Base-by-base conservation (phyloP, 2,888 invertebrate genomes). In the Leptothorax acervorum region DNA sequence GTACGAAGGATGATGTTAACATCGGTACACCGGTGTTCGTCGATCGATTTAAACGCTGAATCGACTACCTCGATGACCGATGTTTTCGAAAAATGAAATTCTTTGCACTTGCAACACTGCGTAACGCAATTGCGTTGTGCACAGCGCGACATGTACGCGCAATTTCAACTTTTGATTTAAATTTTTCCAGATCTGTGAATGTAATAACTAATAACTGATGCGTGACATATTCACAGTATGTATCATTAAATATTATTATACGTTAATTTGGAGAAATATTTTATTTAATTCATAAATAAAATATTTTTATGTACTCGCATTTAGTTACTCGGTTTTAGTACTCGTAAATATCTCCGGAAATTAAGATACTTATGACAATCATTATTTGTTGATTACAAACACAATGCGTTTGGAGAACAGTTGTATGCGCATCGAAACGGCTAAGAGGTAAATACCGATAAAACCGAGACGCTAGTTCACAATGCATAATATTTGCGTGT, bases 1-100 rank as follows among this genome's bases (percentile, higher is more conserved):
- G n/a, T 79, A 76, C 57, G 86, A 55, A 55, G 79, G 31, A 60
- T 45, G 68, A 70, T 35, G 48, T 70, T 70, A 79, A 45, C 70
- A 48, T 57, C 57, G 48, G 28, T 35, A 53, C 71, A 28, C 6
- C 18, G 51, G n/a, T 63, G 51, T 31, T 6, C 45, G 31, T 31
- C 18, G 15, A 39, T 8, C 18, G 31, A 45, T 60, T 79, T 35
- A 70, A 79, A 12, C 48, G 48, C 57, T 48, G 60, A 60, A 60
- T 78, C 68, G 53, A 76, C 65, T 66, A 53, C 11, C 31, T 68
- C 66, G 12, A 4, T n/a, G 42, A 1, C n/a, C 15, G 4, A 57
- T 53, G 39, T 55, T 57, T 57, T 55, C 15, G 15, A 57, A 57
- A 78, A 48, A 39, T 12, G 12, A 48, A 39, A 71, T 39, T 66